Base-by-base conservation (phyloP, 2,797 vertebrate species). In the Parambassis ranga region DNA sequence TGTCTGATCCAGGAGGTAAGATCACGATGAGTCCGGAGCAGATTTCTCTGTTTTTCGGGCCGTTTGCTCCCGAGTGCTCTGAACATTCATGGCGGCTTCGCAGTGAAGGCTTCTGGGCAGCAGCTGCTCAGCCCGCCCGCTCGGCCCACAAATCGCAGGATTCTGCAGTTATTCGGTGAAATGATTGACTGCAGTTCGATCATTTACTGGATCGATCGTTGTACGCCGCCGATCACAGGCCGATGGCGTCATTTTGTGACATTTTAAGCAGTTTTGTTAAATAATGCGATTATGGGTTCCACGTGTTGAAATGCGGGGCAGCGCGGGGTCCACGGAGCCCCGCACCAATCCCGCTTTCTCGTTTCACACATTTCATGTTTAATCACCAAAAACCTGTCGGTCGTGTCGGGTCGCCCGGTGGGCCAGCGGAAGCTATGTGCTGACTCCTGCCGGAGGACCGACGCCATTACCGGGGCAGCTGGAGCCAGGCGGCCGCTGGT, bases 51-150 rank as follows among this genome's bases (percentile, higher is more conserved):
- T 9, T 86, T 92, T 91, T 91, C 60, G 73, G 30, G 4, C 49
- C 63, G 79, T 73, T 77, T 72, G 85, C 90, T 85, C 75, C 92
- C 90, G 91, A 80, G 76, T 88, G 84, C 69, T 71, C 83, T 62
- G 76, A 88, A 79, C 87, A 81, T 91, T 92, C 88, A 94, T 94
- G 93, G 93, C 93, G 92, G 92, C 92, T 80, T 81, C 69, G 87
- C 89, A 75, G 90, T 87, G 90, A 74, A 74, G 76, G 88, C 82
- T 91, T 76, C 28, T 82, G 75, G 90, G 91, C 68, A 88, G 82
- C 77, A 72, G 76, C 77, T 13, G 44, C 53, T 7, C 51, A 7
- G 36, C 35, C 79, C 75, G 67, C 83, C 86, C 76, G 73, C 72
- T 50, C 47, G 10, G 53, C 22, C 1, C 46, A 41, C 4, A 37